A percentile compares a stretch with the other conserved stretches of the same genome.
Evolutionary conservation across 2,797 vertebrate genomes (phyloP).

Genomic region (Sebastes miniatus): DNA sequence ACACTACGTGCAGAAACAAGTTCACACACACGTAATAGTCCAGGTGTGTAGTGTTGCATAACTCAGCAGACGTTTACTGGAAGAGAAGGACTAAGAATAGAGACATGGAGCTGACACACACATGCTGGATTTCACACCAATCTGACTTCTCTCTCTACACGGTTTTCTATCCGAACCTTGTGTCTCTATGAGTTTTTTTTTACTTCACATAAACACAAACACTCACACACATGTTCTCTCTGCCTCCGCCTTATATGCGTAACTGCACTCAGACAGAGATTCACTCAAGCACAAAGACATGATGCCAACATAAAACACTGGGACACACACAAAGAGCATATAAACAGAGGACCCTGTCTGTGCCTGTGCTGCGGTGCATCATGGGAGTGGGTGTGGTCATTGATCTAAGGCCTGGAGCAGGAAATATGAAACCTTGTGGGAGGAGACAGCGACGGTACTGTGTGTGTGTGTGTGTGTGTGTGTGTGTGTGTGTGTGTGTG

Average conservation of each 20-base stretch:
- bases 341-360: conserved; percentile 32
- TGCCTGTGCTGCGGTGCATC: conserved; percentile 49
- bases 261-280: not conserved
- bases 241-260: not conserved
- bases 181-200: not conserved
- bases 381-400: conserved; percentile 70
- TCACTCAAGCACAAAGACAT: conserved; percentile 28
- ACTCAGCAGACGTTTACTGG: conserved; percentile 43
- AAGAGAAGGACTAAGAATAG: conserved; percentile 48
- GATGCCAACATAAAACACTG: conserved; percentile 8
- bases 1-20: not conserved
- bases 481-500: conserved; percentile 14
- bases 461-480: conserved; percentile 27
- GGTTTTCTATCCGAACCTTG: conserved; percentile 7
- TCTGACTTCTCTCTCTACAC: conserved; percentile 26
- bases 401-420: conserved; percentile 55
- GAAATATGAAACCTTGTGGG: conserved; percentile 67
- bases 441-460: conserved; percentile 29
- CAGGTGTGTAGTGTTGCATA: conserved; percentile 29
- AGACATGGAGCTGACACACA: conserved; percentile 65
- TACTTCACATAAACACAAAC: not conserved
- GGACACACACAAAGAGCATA: conserved; percentile 33
- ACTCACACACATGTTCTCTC: not conserved
- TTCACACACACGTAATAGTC: not conserved
- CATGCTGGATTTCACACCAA: conserved; percentile 78